Evolutionary conservation across 2,113 vertebrate species (phyloP).

Genomic region (Dasyurus viverrinus): DNA sequence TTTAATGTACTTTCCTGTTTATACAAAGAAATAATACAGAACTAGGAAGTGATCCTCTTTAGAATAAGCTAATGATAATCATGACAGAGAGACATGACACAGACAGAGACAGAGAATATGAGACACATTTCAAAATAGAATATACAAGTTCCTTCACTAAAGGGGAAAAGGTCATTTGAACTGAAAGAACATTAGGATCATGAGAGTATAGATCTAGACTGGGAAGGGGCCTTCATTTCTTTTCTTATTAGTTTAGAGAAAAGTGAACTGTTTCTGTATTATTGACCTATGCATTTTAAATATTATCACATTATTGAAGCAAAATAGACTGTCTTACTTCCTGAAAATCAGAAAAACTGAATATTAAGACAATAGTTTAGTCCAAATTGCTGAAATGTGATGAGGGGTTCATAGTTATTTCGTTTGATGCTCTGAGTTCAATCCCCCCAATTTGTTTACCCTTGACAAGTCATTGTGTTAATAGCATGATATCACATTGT

Average conservation of each 20-base stretch:
- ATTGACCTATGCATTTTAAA: background rate
- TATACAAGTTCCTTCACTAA: background rate
- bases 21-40: constrained; percentile 21
- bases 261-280: background rate
- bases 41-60: constrained; percentile 9
- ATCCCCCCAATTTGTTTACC: background rate
- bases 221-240: background rate
- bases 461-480: background rate
- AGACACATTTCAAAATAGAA: background rate
- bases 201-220: background rate
- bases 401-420: background rate
- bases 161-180: constrained; percentile 15
- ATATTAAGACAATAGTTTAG: background rate
- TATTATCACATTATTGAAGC: background rate
- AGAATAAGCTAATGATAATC: constrained; percentile 44
- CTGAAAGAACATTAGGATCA: background rate
- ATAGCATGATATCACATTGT: background rate
- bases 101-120: constrained; percentile 39
- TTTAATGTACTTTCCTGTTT: constrained; percentile 47
- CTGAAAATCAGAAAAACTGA: background rate
- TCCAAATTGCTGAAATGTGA: background rate
- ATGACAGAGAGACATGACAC: constrained; percentile 49
- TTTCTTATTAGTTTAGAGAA: constrained; percentile 34
- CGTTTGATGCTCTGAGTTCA: background rate
- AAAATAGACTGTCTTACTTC: constrained; percentile 1